These are phyloP conservation scores for Pseudopipra pipra DNA, from an alignment of 2,113 vertebrate species.

Conservation along the genomic window DNA sequence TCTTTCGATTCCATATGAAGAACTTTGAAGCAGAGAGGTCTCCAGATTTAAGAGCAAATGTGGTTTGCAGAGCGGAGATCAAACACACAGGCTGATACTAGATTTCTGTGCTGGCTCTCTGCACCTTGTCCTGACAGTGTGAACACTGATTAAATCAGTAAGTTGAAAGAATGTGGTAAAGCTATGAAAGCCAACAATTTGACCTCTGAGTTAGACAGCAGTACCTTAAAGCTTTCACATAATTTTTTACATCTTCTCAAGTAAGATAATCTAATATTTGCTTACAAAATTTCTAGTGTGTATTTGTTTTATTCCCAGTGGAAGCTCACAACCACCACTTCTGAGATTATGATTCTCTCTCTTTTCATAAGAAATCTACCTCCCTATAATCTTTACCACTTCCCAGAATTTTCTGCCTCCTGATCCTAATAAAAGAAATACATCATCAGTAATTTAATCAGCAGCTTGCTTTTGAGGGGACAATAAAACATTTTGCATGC, in stretches of 20 bases:
- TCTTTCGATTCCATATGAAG: not conserved
- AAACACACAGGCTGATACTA: not conserved
- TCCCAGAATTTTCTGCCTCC: not conserved
- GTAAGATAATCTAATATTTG: not conserved
- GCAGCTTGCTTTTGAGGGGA: not conserved
- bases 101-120: not conserved
- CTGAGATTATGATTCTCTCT: not conserved
- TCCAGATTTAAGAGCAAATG: not conserved
- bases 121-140: not conserved
- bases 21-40: not conserved
- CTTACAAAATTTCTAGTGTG: not conserved
- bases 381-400: not conserved
- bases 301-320: not conserved
- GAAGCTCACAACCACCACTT: not conserved
- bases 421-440: not conserved
- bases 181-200: not conserved
- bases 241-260: not conserved
- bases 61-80: not conserved
- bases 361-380: not conserved
- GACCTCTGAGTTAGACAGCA: not conserved
- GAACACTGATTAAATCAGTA: not conserved
- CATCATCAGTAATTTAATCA: not conserved
- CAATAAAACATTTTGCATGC: not conserved
- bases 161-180: conserved; percentile 8
- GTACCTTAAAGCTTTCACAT: conserved; percentile 12